Base-by-base conservation (phyloP, 2,888 invertebrate species). In the Neria commutata region DNA sequence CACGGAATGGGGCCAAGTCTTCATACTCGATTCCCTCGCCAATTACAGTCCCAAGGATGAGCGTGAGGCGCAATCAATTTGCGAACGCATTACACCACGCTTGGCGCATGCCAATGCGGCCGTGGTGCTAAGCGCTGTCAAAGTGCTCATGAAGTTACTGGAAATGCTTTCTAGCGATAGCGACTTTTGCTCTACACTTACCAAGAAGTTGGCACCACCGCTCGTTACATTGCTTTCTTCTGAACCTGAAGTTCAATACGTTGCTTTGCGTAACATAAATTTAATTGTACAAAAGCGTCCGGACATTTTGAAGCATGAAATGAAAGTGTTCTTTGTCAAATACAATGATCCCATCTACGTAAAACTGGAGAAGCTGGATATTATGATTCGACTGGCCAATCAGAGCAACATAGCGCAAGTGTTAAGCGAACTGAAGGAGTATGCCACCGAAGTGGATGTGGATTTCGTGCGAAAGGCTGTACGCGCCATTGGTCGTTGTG, bases 291-390 rank as follows among this genome's bases (percentile, higher is more conserved):
- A 99, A 83, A 99, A 99, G 82, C 87, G 98, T 45, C 96, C 98
- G 0, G 99, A 99, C 61, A 98, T 99, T 69, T 84, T 99, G 47
- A 99, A 99, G 80, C 97, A 98, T 75, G 99, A 99, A 84, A 98
- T 99, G 98, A 99, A 99, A 86, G 95, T 95, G 60, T 99, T 99
- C 85, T 99, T 99, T 81, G 99, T 99, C 34, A 99, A 99, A 79
- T 99, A 99, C 85, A 99, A 99, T 82, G 99, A 99, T 84, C 99
- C 99, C 0, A 99, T 99, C 79, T 99, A 99, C 82, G 99, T 99
- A 45, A 99, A 99, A 81, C 85, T 99, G 62, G 99, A 99, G 81
- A 99, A 99, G 80, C 79, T 99, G 72, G 99, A 99, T 80, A 99
- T 99, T 58, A 99, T 99, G 98, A 99, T 99, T 74, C 89, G 99